Evolutionary conservation across 2,888 invertebrate species (phyloP).

Genomic region (Callimorpha dominula): DNA sequence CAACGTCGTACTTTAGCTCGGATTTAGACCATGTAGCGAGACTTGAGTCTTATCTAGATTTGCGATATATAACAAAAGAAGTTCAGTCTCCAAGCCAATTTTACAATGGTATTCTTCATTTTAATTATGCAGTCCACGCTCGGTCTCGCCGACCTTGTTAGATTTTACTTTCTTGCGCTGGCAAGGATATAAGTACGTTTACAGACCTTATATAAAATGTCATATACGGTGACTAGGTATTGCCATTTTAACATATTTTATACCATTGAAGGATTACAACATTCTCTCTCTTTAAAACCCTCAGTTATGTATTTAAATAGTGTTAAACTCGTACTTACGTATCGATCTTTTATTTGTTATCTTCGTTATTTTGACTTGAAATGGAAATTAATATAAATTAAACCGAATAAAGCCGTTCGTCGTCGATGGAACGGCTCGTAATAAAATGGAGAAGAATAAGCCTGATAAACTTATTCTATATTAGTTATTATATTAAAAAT

Average conservation of each 20-base stretch:
- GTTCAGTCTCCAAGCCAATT: conserved; percentile 50
- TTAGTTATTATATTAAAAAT: no score
- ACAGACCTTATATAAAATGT: conserved; percentile 47
- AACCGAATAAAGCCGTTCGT: neutral
- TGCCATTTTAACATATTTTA: conserved; percentile 18
- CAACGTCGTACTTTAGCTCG: neutral
- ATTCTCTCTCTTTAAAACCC: conserved; percentile 21
- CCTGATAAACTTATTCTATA: no score
- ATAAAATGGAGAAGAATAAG: neutral
- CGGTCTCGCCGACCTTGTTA: conserved; percentile 56
- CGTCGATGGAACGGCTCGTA: neutral
- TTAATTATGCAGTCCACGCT: conserved; percentile 52
- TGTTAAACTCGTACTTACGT: neutral
- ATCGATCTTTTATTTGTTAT: no score
- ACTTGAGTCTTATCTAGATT: conserved; percentile 19
- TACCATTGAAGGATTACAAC: conserved; percentile 18
- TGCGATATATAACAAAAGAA: conserved; percentile 47
- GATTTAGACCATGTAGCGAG: neutral
- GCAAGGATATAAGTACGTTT: conserved; percentile 21
- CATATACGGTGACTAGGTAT: conserved; percentile 23
- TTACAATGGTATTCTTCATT: conserved; percentile 55
- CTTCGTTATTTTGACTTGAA: neutral
- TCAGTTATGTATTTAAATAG: no score
- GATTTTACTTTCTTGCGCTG: conserved; percentile 56
- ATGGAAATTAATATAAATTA: neutral